Evolutionary conservation across 2,113 vertebrate species (phyloP), one percentile per base, ranked within the genome.

Genomic region (Catagonus wagneri): DNA sequence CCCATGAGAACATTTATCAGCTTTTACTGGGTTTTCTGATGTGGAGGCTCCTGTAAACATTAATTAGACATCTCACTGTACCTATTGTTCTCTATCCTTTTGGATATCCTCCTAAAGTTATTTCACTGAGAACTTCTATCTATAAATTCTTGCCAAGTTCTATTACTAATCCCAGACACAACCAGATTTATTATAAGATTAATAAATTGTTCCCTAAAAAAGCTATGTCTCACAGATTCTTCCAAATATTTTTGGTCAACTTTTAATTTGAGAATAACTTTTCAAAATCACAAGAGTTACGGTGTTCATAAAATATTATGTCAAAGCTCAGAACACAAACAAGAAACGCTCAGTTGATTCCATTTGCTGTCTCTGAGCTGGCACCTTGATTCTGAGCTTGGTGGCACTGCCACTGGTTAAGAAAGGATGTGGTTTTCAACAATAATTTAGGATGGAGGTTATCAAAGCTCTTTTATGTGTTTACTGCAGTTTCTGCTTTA

Each of bases 91-190:
- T 94, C 65, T 22, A 93, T 92, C n/a, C 16, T 66, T 93, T 93
- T 92, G 79, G 29, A 93, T 10, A 63, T 27, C 25, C 91, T 80
- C 61, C 56, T 90, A 66, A 81, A 96, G 72, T 76, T 92, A 79
- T 88, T 90, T 95, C 75, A 58, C 76, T 72, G 61, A 71, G 71
- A 92, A 93, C 44, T 44, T 92, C 29, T 83, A 91, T 61, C 9
- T 71, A 34, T 78, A 87, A 93, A 81, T 93, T 87, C 36, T 91
- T 84, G 63, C 83, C 80, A 97, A 85, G 13, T 54, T 97, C 34
- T 90, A 36, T 96, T 92, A 90, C 32, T 96, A 76, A 96, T 61
- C 29, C 23, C 11, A 88, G 86, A 92, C 14, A 19, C 27, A 97
- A 87, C 34, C 56, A 87, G 61, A 44, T 84, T 81, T 97, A 90